phyloP scores from a whole-genome alignment of 2,797 vertebrate species.

The Potorous gilbertii region DNA sequence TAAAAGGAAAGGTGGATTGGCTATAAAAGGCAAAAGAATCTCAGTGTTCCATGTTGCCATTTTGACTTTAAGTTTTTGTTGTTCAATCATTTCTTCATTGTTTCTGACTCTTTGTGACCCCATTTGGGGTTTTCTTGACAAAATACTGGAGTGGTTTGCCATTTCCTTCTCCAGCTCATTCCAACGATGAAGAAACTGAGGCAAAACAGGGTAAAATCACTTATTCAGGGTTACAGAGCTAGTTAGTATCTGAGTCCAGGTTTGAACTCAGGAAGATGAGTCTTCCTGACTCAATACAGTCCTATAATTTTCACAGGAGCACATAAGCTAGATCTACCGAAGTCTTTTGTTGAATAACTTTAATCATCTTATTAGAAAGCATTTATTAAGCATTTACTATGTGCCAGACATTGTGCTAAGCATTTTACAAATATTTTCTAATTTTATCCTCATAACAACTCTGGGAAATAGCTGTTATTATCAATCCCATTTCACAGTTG shows the following conservation, averaged over 20 bases:
- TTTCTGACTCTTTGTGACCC: too few species aligned
- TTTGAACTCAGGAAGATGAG: too few species aligned
- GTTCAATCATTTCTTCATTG: too few species aligned
- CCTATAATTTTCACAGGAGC: neutral
- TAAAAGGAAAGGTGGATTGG: neutral
- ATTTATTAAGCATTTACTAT: neutral
- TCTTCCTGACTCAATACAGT: neutral
- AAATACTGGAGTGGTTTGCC: too few species aligned
- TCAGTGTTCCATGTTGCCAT: conserved; percentile 33
- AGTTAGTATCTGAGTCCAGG: too few species aligned
- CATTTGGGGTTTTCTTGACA: too few species aligned
- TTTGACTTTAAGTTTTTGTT: conserved; percentile 15
- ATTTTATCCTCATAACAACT: neutral
- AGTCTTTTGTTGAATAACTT: neutral
- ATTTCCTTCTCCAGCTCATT: too few species aligned
- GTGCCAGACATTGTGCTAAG: neutral
- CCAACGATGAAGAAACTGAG: too few species aligned
- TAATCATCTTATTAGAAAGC: neutral
- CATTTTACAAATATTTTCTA: neutral
- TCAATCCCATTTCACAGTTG: neutral
- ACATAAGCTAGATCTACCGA: neutral
- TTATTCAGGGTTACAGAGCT: too few species aligned
- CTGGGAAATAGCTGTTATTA: neutral
- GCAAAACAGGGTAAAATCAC: too few species aligned
- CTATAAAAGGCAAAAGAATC: neutral